Conservation (phyloP, 2,888 invertebrate species). For the Celastrina argiolus region DNA sequence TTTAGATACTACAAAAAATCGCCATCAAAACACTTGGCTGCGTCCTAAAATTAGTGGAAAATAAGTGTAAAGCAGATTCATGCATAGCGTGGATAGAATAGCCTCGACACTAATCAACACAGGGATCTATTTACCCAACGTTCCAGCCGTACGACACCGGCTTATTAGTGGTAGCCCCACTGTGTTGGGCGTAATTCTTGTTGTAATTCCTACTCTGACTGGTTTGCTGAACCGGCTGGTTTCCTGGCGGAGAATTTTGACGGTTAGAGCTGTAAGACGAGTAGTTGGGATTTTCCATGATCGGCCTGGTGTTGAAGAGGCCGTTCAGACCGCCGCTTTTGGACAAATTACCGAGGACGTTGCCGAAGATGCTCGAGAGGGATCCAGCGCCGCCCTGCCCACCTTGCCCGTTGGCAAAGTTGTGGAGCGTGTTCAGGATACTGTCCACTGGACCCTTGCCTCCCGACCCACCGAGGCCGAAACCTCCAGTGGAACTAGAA, state of each 20-base stretch:
- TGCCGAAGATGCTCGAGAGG: constrained; percentile 61
- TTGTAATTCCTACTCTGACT: constrained; percentile 60
- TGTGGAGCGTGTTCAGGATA: constrained; percentile 33
- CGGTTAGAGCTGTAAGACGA: constrained; percentile 57
- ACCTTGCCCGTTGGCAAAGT: constrained; percentile 34
- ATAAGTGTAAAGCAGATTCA: constrained; percentile 30
- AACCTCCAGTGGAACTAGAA: constrained; percentile 40
- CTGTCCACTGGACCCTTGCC: constrained; percentile 33
- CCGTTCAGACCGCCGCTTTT: constrained; percentile 55
- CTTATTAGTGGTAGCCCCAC: constrained; percentile 52
- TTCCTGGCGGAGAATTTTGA: constrained; percentile 64
- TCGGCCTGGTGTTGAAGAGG: constrained; percentile 65
- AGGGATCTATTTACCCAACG: constrained; percentile 61
- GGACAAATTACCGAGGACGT: constrained; percentile 57
- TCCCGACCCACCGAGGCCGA: constrained; percentile 29
- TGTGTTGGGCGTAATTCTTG: constrained; percentile 49
- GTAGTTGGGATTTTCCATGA: constrained; percentile 68
- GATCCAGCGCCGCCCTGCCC: constrained; percentile 37
- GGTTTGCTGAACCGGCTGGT: constrained; percentile 52
- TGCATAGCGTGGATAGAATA: constrained; percentile 43
- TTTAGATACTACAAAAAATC: neutral
- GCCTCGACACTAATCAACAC: constrained; percentile 39
- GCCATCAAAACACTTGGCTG: neutral
- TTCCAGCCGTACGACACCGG: constrained; percentile 69
- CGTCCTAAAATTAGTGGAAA: constrained; percentile 12